phyloP scores from a whole-genome alignment of 2,888 invertebrate species.

The Bhutanitis thaidina region DNA sequence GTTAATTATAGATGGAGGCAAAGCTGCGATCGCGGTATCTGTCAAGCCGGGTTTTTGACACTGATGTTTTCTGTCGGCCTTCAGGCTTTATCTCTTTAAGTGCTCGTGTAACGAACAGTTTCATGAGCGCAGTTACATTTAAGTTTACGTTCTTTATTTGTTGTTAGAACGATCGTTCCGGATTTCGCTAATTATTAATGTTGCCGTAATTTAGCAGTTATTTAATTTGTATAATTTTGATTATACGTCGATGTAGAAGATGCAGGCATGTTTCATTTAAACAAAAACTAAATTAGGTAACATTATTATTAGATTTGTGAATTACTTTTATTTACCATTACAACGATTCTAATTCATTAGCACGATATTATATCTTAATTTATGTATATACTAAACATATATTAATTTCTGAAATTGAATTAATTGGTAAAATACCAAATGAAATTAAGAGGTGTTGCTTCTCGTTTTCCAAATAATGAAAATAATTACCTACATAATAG shows the following conservation, averaged over 20 bases:
- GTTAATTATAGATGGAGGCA: conserved; percentile 25
- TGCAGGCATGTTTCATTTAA: too few relatives aligned
- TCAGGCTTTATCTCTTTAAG: conserved; percentile 7
- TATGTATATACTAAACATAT: too few relatives aligned
- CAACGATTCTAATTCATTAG: too few relatives aligned
- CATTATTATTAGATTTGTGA: too few relatives aligned
- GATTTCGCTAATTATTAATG: conserved; percentile 10
- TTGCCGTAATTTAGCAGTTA: conserved; percentile 13
- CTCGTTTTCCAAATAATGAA: too few relatives aligned
- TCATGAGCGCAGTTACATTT: conserved; percentile 6
- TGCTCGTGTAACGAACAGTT: conserved; percentile 12
- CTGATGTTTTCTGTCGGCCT: conserved; percentile 19
- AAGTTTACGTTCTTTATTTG: conserved; percentile 11
- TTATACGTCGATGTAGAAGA: background rate
- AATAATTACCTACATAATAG: too few relatives aligned
- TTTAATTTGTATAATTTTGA: background rate
- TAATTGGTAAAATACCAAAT: too few relatives aligned
- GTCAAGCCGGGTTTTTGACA: conserved; percentile 16
- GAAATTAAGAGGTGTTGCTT: too few relatives aligned
- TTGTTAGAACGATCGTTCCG: conserved; percentile 2
- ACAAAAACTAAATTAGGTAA: too few relatives aligned
- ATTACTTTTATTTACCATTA: too few relatives aligned
- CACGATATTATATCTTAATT: too few relatives aligned
- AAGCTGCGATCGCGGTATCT: conserved; percentile 16
- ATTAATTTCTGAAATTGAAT: too few relatives aligned